Evolutionary conservation across 2,797 vertebrate species (phyloP), one percentile per base, ranked within the genome.

Genomic region (Pseudomugil tenellus): DNA sequence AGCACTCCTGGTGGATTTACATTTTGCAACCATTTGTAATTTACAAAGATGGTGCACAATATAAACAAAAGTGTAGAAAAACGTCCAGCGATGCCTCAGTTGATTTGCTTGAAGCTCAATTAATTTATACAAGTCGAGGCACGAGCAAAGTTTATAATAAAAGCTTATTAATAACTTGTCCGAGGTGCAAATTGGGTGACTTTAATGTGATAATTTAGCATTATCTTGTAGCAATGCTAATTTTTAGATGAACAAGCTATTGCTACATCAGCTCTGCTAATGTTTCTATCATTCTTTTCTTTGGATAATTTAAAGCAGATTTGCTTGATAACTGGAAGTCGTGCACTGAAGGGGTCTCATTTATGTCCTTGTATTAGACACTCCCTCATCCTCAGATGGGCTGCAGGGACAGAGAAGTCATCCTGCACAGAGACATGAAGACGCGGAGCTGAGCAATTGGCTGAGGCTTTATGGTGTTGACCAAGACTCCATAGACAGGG

Each of bases 391-490:
- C 8, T 88, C 94, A 13, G 52, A 32, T 16, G 19, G 8, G 39
- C 67, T 64, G 14, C 76, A 83, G 41, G 89, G 55, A 70, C 90
- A 76, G 74, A 84, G 32, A 61, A 90, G 72, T 87, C 84, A 80
- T 61, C 64, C 91, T 31, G 70, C 84, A 31, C 79, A 89, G 43
- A 87, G 73, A 54, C 85, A 63, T 0, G 91, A 92, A 62, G 95
- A 97, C 78, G 82, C 93, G 0, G 95, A 96, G 64, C 95, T 99
- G 79, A 93, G 88, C 67, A 87, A 88, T 57, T 99, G 98, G 97
- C 92, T 99, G 71, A 93, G 80, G 31, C 90, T 89, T 52, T 94
- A 95, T 0, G 95, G 95, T 51, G 96, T 95, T 0, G 97, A 99
- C 51, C 93, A 95, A 68, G 96, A 97, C 81, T 93, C 97, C 0